Conservation (phyloP, 2,113 vertebrate genomes). For the Xiphophorus couchianus region DNA sequence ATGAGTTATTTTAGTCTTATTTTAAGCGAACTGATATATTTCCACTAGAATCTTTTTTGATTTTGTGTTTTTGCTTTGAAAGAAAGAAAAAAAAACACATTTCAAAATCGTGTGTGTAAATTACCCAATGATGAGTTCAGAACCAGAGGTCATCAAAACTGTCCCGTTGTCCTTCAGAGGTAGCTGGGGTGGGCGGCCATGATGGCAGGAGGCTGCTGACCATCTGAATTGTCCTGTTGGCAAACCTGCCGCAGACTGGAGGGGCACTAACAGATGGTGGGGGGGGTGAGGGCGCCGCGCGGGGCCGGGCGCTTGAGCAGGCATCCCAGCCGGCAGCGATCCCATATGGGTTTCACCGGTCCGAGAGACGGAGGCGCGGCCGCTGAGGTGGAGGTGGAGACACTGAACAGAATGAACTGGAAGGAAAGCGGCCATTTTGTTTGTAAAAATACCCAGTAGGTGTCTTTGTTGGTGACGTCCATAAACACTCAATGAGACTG, state of each 20-base stretch:
- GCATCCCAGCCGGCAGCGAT: slow-evolving; percentile 79
- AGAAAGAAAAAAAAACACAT: neutral
- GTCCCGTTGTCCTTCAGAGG: slow-evolving; percentile 78
- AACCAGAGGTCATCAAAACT: slow-evolving; percentile 70
- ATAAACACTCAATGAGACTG: neutral
- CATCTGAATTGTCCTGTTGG: slow-evolving; percentile 77
- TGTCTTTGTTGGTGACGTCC: neutral
- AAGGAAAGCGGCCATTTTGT: neutral
- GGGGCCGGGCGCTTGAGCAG: slow-evolving; percentile 76
- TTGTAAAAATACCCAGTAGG: neutral
- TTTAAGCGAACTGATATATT: no score
- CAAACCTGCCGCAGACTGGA: slow-evolving; percentile 71
- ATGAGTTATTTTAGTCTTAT: no score
- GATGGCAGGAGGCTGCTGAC: slow-evolving; percentile 78
- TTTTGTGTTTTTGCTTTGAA: no score
- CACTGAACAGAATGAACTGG: neutral
- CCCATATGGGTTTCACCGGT: slow-evolving; percentile 80
- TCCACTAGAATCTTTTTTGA: neutral
- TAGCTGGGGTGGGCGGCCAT: slow-evolving; percentile 61
- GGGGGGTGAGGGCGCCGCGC: slow-evolving; percentile 77
- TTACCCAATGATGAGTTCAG: slow-evolving; percentile 26
- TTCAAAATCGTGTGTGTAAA: neutral
- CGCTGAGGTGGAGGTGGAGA: slow-evolving; percentile 11
- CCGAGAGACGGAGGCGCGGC: slow-evolving; percentile 34
- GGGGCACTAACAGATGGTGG: slow-evolving; percentile 81